Percentiles rank a stretch among this genome's conserved stretches.
Evolutionary conservation across 1,140 invertebrate species (phyloP).

Genomic region (Halesus radiatus): DNA sequence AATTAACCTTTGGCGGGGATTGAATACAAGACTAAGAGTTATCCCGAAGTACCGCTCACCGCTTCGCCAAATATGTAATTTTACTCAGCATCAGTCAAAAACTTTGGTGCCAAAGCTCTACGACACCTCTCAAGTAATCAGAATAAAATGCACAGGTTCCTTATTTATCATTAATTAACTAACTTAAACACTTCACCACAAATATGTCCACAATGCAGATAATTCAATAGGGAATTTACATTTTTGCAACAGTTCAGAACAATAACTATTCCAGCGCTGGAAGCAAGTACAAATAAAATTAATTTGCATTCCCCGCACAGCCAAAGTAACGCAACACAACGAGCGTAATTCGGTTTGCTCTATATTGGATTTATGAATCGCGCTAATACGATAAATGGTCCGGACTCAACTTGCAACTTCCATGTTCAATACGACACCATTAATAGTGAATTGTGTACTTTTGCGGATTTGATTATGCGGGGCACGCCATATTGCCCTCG

Average conservation of each 20-base stretch:
- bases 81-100: too few species aligned
- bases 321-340: slow-evolving; percentile 25
- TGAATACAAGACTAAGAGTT: too few species aligned
- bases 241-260: slow-evolving; percentile 24
- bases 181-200: neutral
- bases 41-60: too few species aligned
- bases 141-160: too few species aligned
- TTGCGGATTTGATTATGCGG: slow-evolving; percentile 23
- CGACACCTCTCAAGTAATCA: too few species aligned
- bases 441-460: slow-evolving; percentile 33
- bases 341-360: slow-evolving; percentile 33
- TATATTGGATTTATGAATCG: slow-evolving; percentile 36
- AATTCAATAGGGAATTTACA: slow-evolving; percentile 1
- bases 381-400: slow-evolving; percentile 30
- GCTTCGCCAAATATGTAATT: too few species aligned
- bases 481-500: slow-evolving; percentile 24
- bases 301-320: slow-evolving; percentile 23
- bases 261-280: neutral
- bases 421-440: slow-evolving; percentile 31
- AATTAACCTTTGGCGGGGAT: too few species aligned
- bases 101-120: too few species aligned
- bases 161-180: too few species aligned
- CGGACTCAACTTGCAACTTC: slow-evolving; percentile 26
- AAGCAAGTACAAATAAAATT: neutral
- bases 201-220: neutral